Conservation (phyloP, 1,140 invertebrate genomes). For the Vollenhovia emeryi region DNA sequence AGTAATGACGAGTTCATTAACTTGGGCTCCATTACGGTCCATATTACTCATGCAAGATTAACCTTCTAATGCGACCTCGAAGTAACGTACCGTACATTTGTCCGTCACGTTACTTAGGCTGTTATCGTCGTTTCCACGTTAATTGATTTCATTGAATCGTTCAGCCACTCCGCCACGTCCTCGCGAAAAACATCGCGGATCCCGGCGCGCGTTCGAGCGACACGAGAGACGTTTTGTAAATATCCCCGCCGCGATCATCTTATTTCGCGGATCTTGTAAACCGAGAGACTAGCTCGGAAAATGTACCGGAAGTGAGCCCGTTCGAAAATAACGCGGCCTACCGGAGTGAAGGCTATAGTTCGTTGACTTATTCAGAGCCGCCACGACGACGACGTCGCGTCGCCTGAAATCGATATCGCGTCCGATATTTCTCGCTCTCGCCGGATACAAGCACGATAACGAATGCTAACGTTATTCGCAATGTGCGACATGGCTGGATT, state of each 20-base stretch:
- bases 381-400: slow-evolving; percentile 44
- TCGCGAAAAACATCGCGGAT: not conserved
- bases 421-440: slow-evolving; percentile 43
- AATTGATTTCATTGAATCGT: slow-evolving; percentile 6
- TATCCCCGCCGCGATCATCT: not conserved
- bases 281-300: slow-evolving; percentile 25
- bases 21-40: not conserved
- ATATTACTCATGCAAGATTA: slow-evolving; percentile 32
- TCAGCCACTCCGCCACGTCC: not conserved
- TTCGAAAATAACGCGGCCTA: slow-evolving; percentile 46
- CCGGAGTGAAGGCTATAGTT: slow-evolving; percentile 48
- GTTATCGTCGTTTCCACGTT: not conserved
- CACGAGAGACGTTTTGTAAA: not conserved
- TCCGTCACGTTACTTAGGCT: not conserved
- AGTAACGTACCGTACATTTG: not conserved
- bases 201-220: not conserved
- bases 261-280: not conserved
- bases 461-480: slow-evolving; percentile 29
- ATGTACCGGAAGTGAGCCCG: slow-evolving; percentile 47
- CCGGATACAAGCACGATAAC: slow-evolving; percentile 27
- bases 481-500: not conserved
- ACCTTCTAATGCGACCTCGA: slow-evolving; percentile 40
- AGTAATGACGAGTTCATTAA: slow-evolving; percentile 28
- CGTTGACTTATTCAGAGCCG: slow-evolving; percentile 54
- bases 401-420: slow-evolving; percentile 47